Percentiles rank a stretch among this genome's conserved stretches.
phyloP scores from a whole-genome alignment of 1,140 invertebrate species.

The Apocrypta bakeri region DNA sequence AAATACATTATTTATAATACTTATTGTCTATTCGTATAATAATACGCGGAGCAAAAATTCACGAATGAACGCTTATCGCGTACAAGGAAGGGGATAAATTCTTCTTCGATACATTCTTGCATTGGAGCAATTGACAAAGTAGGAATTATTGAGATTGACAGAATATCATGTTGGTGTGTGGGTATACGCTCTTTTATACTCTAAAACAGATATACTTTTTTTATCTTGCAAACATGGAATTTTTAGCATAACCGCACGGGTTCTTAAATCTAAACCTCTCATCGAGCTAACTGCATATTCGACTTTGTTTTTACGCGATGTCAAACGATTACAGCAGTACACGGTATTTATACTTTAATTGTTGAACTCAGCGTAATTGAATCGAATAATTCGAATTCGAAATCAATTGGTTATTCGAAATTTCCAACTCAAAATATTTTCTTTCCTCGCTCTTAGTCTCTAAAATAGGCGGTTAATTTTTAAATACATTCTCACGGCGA shows the following conservation, averaged over 20 bases:
- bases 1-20: slow-evolving; percentile 43
- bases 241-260: slow-evolving; percentile 3
- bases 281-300: too few species aligned
- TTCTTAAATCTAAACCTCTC: slow-evolving; percentile 14
- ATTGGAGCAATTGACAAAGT: slow-evolving; percentile 47
- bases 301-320: background rate
- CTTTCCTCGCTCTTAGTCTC: background rate
- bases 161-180: slow-evolving; percentile 38
- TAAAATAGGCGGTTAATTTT: background rate
- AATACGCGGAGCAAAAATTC: background rate
- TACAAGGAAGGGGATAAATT: background rate
- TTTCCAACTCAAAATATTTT: background rate
- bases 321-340: too few species aligned
- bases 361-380: too few species aligned
- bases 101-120: slow-evolving; percentile 5
- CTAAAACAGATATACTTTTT: background rate
- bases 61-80: slow-evolving; percentile 12
- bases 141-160: slow-evolving; percentile 45
- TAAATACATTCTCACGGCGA: slow-evolving; percentile 19
- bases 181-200: background rate
- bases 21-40: slow-evolving; percentile 16
- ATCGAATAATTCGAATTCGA: too few species aligned
- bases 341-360: too few species aligned
- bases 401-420: too few species aligned
- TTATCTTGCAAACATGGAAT: background rate